Evolutionary conservation across 2,113 vertebrate genomes (phyloP).

Genomic region (Aegotheles bennettii): DNA sequence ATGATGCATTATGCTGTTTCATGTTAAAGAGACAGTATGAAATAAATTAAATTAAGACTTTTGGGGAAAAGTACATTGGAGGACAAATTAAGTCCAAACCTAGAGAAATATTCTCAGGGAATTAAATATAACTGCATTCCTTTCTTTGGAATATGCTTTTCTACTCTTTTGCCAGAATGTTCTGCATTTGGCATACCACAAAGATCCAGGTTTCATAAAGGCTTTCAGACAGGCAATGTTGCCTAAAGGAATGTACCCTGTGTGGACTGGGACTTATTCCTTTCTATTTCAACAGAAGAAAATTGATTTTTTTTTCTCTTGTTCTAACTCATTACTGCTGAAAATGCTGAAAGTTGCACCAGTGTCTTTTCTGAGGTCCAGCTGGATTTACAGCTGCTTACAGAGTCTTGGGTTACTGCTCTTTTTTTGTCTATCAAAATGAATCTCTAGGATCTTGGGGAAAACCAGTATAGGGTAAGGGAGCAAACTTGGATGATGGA

Average conservation of each 20-base stretch:
- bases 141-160: slow-evolving; percentile 30
- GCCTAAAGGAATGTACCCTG: background rate
- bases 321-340: background rate
- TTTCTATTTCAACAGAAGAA: background rate
- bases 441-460: background rate
- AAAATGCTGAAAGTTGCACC: background rate
- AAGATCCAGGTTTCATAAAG: background rate
- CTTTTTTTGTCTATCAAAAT: background rate
- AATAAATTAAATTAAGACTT: slow-evolving; percentile 53
- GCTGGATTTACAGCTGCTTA: background rate
- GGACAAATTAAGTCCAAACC: background rate
- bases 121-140: slow-evolving; percentile 37
- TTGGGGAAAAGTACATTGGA: background rate
- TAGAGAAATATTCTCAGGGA: slow-evolving; percentile 21
- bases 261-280: background rate
- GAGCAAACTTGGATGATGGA: background rate
- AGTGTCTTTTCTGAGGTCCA: background rate
- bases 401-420: background rate
- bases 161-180: slow-evolving; percentile 15
- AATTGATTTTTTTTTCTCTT: background rate
- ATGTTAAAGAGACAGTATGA: slow-evolving; percentile 21
- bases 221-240: background rate
- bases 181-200: background rate
- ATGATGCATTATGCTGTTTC: background rate
- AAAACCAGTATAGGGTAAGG: background rate